A percentile compares a stretch with the other conserved stretches of the same genome.
phyloP scores from a whole-genome alignment of 2,113 vertebrate species.

The Erythrocebus patas region DNA sequence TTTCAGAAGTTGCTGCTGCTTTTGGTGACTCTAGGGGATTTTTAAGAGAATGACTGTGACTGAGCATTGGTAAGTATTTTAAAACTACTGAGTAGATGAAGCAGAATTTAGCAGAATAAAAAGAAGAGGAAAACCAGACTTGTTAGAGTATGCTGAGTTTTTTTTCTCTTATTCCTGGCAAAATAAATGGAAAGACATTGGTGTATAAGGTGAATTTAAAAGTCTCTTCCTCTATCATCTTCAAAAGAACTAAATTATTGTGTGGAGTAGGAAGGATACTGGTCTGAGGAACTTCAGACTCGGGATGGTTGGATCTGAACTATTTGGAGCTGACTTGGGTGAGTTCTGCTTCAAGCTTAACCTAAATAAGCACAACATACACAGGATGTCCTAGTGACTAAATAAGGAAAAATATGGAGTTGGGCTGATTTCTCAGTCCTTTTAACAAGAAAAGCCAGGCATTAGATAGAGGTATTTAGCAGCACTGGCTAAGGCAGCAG shows the following conservation, averaged over 20 bases:
- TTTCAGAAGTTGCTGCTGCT: neutral
- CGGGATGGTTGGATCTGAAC: neutral
- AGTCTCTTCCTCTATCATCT: neutral
- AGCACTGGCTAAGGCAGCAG: neutral
- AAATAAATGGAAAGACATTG: neutral
- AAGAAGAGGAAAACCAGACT: neutral
- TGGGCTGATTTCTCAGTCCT: neutral
- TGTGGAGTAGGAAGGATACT: neutral
- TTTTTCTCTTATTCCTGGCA: neutral
- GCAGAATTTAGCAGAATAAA: neutral
- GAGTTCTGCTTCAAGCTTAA: neutral
- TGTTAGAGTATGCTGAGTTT: neutral
- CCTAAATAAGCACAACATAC: neutral
- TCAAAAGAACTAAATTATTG: neutral
- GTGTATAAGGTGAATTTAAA: neutral
- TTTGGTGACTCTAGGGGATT: neutral
- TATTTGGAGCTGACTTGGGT: neutral
- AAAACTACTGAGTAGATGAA: neutral
- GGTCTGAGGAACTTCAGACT: neutral
- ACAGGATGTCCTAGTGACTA: neutral
- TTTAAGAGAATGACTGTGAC: neutral
- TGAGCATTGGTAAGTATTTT: neutral
- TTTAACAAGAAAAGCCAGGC: neutral
- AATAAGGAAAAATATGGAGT: neutral
- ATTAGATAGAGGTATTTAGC: neutral